Base-by-base conservation (phyloP, 2,797 vertebrate species). In the Gymnocypris eckloni region DNA sequence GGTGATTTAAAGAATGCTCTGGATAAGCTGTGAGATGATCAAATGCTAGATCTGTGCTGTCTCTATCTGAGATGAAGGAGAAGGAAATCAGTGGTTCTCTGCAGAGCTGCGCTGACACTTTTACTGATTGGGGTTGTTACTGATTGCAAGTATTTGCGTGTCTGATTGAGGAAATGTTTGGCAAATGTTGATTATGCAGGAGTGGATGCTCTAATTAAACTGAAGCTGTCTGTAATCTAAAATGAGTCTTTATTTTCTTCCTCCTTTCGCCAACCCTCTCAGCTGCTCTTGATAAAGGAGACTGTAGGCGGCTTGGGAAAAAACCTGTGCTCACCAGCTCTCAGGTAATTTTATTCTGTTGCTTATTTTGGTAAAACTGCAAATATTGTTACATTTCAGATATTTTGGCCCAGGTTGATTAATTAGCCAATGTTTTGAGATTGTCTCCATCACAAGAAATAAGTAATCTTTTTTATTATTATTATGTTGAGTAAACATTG, bases 271-370 rank as follows among this genome's bases (percentile, higher is more conserved):
- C 10, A 71, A 83, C 56, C 79, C 72, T 48, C 79, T 79, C 66
- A 99, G 98, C 96, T 93, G 97, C 98, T 88, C 96, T 98, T 95
- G 97, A 99, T 95, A 97, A 95, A 92, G 97, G 97, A 80, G 97
- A 98, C 95, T 96, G 95, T 92, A 94, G 96, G 93, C 96, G 95
- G 93, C 97, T 98, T 89, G 93, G 94, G 87, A 98, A 96, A 95
- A 99, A 97, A 91, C 97, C 97, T 66, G 89, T 97, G 84, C 97
- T 99, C 92, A 96, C 93, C 87, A 98, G 97, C 93, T 98, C 97
- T 89, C 97, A 98, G 97, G 97, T 98, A 97, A 95, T 88, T 54
- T 78, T 33, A 61, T 66, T 61, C 5, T 41, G 15, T 28, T 43
- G 54, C 10, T 43, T 72, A 45, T 64, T 56, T 72, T 39, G 50